Base-by-base conservation (phyloP, 2,888 invertebrate genomes). In the Ophioninae sp. region DNA sequence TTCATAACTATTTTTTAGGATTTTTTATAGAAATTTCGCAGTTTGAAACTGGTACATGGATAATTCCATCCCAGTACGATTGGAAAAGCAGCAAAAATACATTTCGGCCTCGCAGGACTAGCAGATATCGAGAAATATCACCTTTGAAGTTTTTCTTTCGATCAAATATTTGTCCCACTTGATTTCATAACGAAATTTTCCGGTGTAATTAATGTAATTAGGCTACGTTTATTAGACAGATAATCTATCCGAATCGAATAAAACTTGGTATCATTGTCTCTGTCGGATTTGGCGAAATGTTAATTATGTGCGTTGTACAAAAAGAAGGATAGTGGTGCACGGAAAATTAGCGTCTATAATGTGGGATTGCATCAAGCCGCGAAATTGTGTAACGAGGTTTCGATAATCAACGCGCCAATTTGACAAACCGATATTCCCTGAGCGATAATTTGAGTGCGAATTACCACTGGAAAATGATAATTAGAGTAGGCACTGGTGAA, bases 141-240 rank as follows among this genome's bases (percentile, higher is more conserved):
- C 78, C 61, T 65, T 78, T 73, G 23, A 78, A 30, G 50, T 62
- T 20, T 69, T 8, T 68, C 41, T 59, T 21, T 62, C 17, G n/a
- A 23, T 59, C 64, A 78, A 81, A 83, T 59, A n/a, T 69, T 41
- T 7, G 41, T 78, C 78, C 70, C 65, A 78, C 70, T n/a, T 23
- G 57, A 23, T 81, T 65, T 69, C 56, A 78, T 80, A 80, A 79
- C 64, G 50, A 68, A n/a, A 41, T 20, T 37, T 50, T 17, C 50
- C 44, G n/a, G 6, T 5, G 37, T 7, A 41, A 76, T n/a, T n/a
- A 30, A 30, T 30, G 30, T 68, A 68, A 21, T 67, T 1, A 30
- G 41, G 17, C 59, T 1, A 20, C 41, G 59, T 68, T 61, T 44
- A n/a, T 21, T 1, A 30, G 2, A 30, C 6, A 5, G 57, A 23